Percentiles rank a stretch among this genome's conserved stretches.
Evolutionary conservation across 2,797 vertebrate species (phyloP).

Genomic region (Salmo trutta): DNA sequence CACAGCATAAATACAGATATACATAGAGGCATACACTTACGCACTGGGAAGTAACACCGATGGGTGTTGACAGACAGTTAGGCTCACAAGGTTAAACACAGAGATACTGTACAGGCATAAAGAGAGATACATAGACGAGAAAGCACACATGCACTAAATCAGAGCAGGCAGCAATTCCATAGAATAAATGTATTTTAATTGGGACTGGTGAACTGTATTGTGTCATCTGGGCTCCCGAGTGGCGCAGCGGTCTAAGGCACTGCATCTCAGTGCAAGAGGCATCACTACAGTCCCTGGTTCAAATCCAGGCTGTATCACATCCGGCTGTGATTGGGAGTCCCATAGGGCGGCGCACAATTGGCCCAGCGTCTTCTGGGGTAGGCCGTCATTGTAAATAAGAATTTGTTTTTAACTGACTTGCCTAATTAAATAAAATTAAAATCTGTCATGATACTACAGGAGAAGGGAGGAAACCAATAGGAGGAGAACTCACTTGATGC

Average conservation of each 20-base stretch:
- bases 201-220: not conserved
- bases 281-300: too few species aligned
- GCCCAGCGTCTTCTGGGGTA: too few species aligned
- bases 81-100: not conserved
- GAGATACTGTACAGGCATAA: not conserved
- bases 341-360: too few species aligned
- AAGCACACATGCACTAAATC: not conserved
- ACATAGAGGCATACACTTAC: not conserved
- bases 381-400: too few species aligned
- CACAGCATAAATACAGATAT: constrained; percentile 17
- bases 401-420: too few species aligned
- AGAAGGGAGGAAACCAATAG: not conserved
- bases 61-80: not conserved
- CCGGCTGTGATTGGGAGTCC: too few species aligned
- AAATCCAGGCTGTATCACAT: too few species aligned
- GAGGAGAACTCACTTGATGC: constrained; percentile 86
- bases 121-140: too few species aligned
- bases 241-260: too few species aligned
- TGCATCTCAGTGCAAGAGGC: too few species aligned
- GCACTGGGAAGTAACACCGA: constrained; percentile 17
- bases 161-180: not conserved
- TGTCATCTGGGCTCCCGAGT: not conserved
- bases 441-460: not conserved
- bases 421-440: too few species aligned
- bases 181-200: not conserved